Base-by-base conservation (phyloP, 2,888 invertebrate genomes). In the Eupithecia pulchellata region DNA sequence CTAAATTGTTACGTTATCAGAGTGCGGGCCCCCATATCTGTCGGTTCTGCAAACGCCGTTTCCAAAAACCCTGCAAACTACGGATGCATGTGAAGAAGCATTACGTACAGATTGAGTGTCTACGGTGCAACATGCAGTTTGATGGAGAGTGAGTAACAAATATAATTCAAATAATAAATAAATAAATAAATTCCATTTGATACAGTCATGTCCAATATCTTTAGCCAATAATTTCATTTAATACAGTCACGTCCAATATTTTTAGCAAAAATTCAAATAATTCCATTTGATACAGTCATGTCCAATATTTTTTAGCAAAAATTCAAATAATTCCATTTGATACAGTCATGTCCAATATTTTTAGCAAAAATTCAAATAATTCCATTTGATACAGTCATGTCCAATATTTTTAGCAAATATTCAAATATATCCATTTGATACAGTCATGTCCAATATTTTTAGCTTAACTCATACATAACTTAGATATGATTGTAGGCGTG, bases 31-130 rank as follows among this genome's bases (percentile, higher is more conserved):
- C 76, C 1, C 80, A 86, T 57, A 84, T 81, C 71, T 91, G 91
- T 63, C 82, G 84, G 0, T 87, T 91, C 72, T 91, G 91, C 72
- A 83, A 80, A 36, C 86, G 87, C 77, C 83, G 90, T 0, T 90
- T 89, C 77, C 87, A 84, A 65, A 82, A 82, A 81, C 83, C 85
- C 4, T 88, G 90, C 68, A 80, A 84, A 3, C 77, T 90, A 13
- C 81, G 84, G 0, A 82, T 83, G 32, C 91, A 91, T 73, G 82
- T 88, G 73, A 79, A 79, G 0, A 82, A 86, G 11, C 91, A 91
- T 68, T 91, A 84, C 74, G 82, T 82, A 1, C 85, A 84, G 69
- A 78, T 78, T 11, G 73, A 79, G 62, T 81, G 78, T n/a, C 69
- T 77, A 13, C 75, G 80, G 2, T 80, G 80, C 57, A 73, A 75